Conservation (phyloP, 64 coral and sea anemone genomes). For the Dendronephthya gigantea region DNA sequence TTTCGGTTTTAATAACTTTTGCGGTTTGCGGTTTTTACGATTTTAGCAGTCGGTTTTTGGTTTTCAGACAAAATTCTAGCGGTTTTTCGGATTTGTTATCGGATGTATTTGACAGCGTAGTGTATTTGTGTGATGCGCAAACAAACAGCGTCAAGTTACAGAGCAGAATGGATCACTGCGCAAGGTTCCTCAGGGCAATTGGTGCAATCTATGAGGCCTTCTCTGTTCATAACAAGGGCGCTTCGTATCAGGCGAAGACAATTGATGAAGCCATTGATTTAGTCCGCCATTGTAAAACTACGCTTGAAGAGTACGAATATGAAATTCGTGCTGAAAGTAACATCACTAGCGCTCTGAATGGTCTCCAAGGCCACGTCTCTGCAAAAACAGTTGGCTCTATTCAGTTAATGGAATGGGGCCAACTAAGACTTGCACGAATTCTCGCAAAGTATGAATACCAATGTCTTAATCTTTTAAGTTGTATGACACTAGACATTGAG, state of each 20-base stretch:
- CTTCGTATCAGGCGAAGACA: slow-evolving; percentile 19
- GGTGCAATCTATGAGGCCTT: slow-evolving; percentile 10
- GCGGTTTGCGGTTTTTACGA: too few relatives aligned
- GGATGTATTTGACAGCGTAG: too few relatives aligned
- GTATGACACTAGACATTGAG: slow-evolving; percentile 46
- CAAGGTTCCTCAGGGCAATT: slow-evolving; percentile 1
- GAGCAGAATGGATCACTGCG: neutral
- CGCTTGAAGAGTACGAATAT: slow-evolving; percentile 13
- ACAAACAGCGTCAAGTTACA: slow-evolving; percentile 4
- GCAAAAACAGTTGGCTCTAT: too few relatives aligned
- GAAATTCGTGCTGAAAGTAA: neutral
- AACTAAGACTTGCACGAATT: neutral
- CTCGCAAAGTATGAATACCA: slow-evolving; percentile 3
- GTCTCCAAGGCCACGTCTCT: too few relatives aligned
- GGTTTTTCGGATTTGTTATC: too few relatives aligned
- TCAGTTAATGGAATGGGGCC: too few relatives aligned
- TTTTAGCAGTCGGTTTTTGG: too few relatives aligned
- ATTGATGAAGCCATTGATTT: slow-evolving; percentile 5
- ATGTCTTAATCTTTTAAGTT: slow-evolving; percentile 15
- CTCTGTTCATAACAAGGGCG: slow-evolving; percentile 19
- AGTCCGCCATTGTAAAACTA: slow-evolving; percentile 18
- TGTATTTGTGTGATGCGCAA: slow-evolving; percentile 3
- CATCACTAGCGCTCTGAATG: slow-evolving; percentile 9
- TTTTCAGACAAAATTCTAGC: too few relatives aligned
- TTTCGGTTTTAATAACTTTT: too few relatives aligned